These are phyloP conservation scores for Saccopteryx leptura DNA, from an alignment of 2,113 vertebrate genomes.

Conservation along the genomic window DNA sequence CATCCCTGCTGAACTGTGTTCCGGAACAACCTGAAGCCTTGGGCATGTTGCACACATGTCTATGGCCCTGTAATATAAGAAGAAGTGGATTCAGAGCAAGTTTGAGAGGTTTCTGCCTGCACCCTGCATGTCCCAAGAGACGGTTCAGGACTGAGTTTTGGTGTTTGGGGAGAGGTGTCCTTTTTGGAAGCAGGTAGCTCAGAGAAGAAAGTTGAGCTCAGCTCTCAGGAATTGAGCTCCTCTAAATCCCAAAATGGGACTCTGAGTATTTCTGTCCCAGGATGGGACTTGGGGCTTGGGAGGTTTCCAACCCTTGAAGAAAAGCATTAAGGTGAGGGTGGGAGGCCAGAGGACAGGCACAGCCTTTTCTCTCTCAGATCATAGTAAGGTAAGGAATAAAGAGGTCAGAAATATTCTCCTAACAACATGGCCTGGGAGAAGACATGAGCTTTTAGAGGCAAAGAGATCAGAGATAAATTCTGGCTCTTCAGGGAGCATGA, in stretches of 20 bases:
- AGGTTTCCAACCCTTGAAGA: not conserved
- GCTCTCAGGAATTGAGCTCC: not conserved
- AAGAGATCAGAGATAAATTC: not conserved
- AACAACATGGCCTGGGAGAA: not conserved
- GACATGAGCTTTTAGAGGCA: not conserved
- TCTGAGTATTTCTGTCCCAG: not conserved
- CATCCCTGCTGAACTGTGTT: not conserved
- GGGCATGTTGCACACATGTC: rapidly evolving
- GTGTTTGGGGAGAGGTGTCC: not conserved
- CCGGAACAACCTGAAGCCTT: not conserved
- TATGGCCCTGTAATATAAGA: not conserved
- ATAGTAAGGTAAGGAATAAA: not conserved
- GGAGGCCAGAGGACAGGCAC: not conserved
- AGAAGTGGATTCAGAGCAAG: not conserved
- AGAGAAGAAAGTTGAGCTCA: not conserved
- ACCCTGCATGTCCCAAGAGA: not conserved
- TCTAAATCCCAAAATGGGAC: not conserved
- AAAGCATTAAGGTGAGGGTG: not conserved
- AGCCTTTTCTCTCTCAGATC: not conserved
- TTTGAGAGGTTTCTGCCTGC: not conserved
- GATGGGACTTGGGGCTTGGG: not conserved
- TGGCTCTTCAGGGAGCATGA: not conserved
- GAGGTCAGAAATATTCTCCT: not conserved
- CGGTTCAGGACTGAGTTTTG: not conserved
- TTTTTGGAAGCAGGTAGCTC: not conserved